These are phyloP conservation scores for Cherax quadricarinatus DNA, from an alignment of 1,140 invertebrate genomes.

Conservation along the genomic window DNA sequence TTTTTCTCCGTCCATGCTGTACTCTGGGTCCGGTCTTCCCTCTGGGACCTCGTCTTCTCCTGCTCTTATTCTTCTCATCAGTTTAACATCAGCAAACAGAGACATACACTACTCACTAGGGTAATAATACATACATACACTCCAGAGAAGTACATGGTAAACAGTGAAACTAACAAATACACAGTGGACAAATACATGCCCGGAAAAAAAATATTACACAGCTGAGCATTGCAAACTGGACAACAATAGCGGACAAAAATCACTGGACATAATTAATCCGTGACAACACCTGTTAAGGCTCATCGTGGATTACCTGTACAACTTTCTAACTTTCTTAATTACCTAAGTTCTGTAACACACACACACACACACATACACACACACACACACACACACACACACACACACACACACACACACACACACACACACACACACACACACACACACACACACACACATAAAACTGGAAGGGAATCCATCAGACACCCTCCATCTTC, in stretches of 20 bases:
- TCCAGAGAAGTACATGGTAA: too few relatives aligned
- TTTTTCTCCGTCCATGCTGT: too few relatives aligned
- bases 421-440: constrained; percentile 39
- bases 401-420: constrained; percentile 10
- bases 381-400: neutral
- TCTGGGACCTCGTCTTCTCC: too few relatives aligned
- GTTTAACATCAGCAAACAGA: too few relatives aligned
- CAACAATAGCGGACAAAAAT: neutral
- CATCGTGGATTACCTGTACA: neutral
- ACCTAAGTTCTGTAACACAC: neutral
- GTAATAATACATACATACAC: too few relatives aligned
- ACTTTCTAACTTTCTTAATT: neutral
- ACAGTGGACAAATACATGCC: too few relatives aligned
- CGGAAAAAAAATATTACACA: too few relatives aligned
- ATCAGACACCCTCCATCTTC: neutral
- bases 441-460: constrained; percentile 23
- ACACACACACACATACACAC: neutral
- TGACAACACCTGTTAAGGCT: neutral
- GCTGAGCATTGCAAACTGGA: neutral
- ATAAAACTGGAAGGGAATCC: neutral
- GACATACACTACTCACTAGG: too few relatives aligned
- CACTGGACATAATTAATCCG: neutral
- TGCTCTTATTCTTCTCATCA: too few relatives aligned
- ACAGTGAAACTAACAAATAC: too few relatives aligned
- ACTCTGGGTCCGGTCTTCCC: too few relatives aligned